Base-by-base conservation (phyloP, 1,140 invertebrate genomes). In the Cherax destructor region DNA sequence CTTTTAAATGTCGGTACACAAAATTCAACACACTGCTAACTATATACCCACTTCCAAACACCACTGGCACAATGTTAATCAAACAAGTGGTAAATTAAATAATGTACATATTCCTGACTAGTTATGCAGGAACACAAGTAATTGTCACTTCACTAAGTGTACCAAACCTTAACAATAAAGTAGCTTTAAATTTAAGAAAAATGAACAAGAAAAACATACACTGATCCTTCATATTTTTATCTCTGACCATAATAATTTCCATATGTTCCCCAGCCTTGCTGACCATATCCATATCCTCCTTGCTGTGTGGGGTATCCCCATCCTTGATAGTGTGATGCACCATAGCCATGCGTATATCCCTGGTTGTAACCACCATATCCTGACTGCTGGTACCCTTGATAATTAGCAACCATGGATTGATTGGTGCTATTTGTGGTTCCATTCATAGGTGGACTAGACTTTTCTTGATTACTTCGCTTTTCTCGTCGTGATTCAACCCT, bases 211-310 rank as follows among this genome's bases (percentile, higher is more conserved):
- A 79, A 49, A 49, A 56, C n/a, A 50, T 49, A 13, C 13, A 50
- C 18, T 18, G 30, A 6, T 21, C 18, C 52, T 65, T 11, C 7
- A 49, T 11, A 61, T 13, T 69, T 83, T 91, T 91, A 91, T 91
- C 90, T 91, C 79, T 91, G 90, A 9, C 90, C 90, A 76, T 91
- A 91, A 81, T 91, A 91, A 81, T 86, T 91, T 1, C 84, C 84
- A 50, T 91, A 91, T 2, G 77, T 61, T 6, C 90, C 90, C 90
- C 90, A 91, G 13, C 90, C 90, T 49, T 91, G 90, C 78, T 91
- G 90, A 10, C 85, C 85, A 77, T 91, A 91, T 41, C 90, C 90
- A 86, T 91, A 91, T 13, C 79, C 85, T 3, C 84, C 90, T 49
- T 91, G 90, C 59, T 91, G 90, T n/a, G 84, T 59, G 10, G 90